Evolutionary conservation across 1,140 invertebrate genomes (phyloP).

Genomic region (Temnothorax curvispinosus): DNA sequence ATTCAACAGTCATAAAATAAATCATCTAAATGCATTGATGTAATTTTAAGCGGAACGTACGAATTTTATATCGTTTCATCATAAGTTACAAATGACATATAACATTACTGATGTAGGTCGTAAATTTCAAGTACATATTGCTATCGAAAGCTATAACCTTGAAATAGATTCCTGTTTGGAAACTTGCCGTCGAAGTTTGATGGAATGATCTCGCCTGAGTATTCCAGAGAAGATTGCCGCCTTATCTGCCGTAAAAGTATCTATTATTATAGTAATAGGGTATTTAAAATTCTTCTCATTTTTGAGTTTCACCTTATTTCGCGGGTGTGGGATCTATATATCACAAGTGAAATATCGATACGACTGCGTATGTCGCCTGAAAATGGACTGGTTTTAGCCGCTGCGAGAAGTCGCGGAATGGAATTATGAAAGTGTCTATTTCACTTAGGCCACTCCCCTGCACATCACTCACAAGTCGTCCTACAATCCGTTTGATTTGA

Average conservation of each 20-base stretch:
- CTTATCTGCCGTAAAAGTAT: constrained; percentile 9
- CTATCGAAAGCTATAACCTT: constrained; percentile 22
- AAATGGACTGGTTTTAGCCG: not conserved
- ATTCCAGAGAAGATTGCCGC: not conserved
- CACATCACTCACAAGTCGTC: too few species aligned
- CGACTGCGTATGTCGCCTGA: not conserved
- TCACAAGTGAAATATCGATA: not conserved
- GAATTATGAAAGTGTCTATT: not conserved
- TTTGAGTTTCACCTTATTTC: constrained; percentile 24
- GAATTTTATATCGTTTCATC: not conserved
- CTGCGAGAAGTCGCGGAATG: not conserved
- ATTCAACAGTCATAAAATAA: not conserved
- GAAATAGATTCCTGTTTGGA: constrained; percentile 2
- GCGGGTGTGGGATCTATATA: not conserved
- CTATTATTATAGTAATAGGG: constrained; percentile 6
- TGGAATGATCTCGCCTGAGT: not conserved
- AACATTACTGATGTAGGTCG: not conserved
- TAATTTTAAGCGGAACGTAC: not conserved
- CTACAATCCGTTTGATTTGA: not conserved
- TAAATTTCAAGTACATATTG: constrained; percentile 8
- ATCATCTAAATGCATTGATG: not conserved
- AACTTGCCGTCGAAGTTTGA: not conserved
- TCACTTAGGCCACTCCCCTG: not conserved
- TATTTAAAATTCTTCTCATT: constrained; percentile 8
- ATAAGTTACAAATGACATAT: not conserved